Conservation (phyloP, 2,113 vertebrate species). For the Coptodon rendalli region DNA sequence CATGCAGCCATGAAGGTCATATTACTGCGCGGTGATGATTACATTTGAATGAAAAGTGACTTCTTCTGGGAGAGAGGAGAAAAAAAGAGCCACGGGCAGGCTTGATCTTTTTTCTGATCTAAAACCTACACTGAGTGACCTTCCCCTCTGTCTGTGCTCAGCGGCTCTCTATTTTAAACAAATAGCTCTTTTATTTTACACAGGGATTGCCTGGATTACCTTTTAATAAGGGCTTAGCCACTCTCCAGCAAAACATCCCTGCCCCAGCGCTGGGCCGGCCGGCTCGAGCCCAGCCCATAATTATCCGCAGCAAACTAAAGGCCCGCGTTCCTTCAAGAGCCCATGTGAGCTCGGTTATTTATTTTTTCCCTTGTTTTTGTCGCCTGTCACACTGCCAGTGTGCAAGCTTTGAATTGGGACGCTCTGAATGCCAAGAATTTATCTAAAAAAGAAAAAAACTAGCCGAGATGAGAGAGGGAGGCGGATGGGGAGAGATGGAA, state of each 20-base stretch:
- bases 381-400: conserved; percentile 71
- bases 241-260: conserved; percentile 47
- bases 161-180: conserved; percentile 61
- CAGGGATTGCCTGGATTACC: conserved; percentile 68
- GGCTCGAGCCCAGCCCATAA: conserved; percentile 36
- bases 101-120: conserved; percentile 63
- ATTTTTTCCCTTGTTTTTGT: conserved; percentile 26
- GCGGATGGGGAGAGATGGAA: conserved; percentile 16
- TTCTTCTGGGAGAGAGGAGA: conserved; percentile 52
- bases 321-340: conserved; percentile 59
- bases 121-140: conserved; percentile 58
- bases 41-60: conserved; percentile 71
- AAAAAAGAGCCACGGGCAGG: conserved; percentile 57
- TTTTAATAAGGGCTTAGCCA: conserved; percentile 70
- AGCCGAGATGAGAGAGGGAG: conserved; percentile 5
- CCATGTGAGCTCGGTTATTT: conserved; percentile 41
- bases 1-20: conserved; percentile 70
- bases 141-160: conserved; percentile 47
- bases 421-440: conserved; percentile 77
- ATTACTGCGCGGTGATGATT: conserved; percentile 64
- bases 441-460: conserved; percentile 66
- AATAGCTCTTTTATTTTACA: conserved; percentile 69
- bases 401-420: conserved; percentile 70
- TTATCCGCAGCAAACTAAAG: conserved; percentile 57
- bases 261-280: conserved; percentile 1